A percentile compares a stretch with the other conserved stretches of the same genome.
These are phyloP conservation scores for Dyspetes luteomarginatus DNA, from an alignment of 2,888 invertebrate species.

Conservation along the genomic window DNA sequence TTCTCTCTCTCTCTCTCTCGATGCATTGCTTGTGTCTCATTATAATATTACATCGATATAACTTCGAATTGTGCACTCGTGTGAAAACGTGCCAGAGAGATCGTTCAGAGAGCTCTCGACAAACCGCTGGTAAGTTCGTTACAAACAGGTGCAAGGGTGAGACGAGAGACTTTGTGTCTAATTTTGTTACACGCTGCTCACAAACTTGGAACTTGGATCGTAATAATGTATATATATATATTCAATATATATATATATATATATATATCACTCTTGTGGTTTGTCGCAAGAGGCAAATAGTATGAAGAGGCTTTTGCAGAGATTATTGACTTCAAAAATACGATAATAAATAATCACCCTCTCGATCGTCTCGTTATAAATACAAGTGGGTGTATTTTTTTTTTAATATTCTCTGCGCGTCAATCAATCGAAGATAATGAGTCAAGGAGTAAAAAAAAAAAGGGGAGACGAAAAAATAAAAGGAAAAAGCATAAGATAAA, in stretches of 20 bases:
- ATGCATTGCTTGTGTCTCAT: not conserved
- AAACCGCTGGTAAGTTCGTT: slow-evolving; percentile 30
- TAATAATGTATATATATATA: not conserved
- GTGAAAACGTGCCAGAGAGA: not conserved
- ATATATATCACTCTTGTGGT: slow-evolving; percentile 2
- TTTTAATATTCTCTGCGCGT: slow-evolving; percentile 4
- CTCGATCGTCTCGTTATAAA: slow-evolving; percentile 24
- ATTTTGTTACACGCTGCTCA: slow-evolving; percentile 13
- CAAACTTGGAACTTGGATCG: no score
- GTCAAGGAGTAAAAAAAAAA: slow-evolving; percentile 1
- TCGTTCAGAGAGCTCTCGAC: slow-evolving; percentile 12
- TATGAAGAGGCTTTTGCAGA: not conserved
- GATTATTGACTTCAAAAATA: slow-evolving; percentile 13
- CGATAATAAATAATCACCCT: slow-evolving; percentile 40
- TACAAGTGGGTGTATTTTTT: not conserved
- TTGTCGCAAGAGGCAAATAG: not conserved
- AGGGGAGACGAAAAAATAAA: slow-evolving; percentile 2
- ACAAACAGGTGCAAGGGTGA: not conserved
- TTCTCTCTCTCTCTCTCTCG: not conserved
- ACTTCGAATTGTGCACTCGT: slow-evolving; percentile 8
- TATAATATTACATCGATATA: slow-evolving; percentile 20
- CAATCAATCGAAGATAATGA: slow-evolving; percentile 28
- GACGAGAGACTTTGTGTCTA: slow-evolving; percentile 26
- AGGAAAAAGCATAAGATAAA: not conserved
- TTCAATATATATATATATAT: no score